Base-by-base conservation (phyloP, 1,140 invertebrate species). In the Tetragonula clypearis region DNA sequence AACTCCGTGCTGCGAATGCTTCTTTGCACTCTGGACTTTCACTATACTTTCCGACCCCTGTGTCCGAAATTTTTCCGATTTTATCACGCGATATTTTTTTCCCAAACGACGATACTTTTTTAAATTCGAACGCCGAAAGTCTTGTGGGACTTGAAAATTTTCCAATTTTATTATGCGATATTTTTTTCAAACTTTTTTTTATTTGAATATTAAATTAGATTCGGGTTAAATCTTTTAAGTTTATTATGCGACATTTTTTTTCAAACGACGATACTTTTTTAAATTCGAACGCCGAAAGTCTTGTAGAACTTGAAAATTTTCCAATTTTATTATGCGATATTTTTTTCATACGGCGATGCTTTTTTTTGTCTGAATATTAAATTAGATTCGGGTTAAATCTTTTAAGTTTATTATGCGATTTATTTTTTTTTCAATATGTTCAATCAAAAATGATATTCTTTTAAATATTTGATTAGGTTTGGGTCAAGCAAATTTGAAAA, bases 1-100 rank as follows among this genome's bases (percentile, higher is more conserved):
- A 83, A 83, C 73, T 83, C 49, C 74, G 81, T 83, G 81, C 62
- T 12, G 8, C 11, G 81, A 83, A 83, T 82, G 49, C 26, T 56
- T n/a, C 41, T n/a, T 53, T 30, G n/a, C 62, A 26, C 14, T n/a
- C 8, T 26, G 15, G 0, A 66, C n/a, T 26, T 66, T 62, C 23
- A 23, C 60, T 30, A 62, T 30, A 62, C 60, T 62, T n/a, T 4
- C 23, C 60, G 23, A 9, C 12, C 9, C 6, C 19, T 0, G 3
- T 23, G 19, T 4, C 1, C 60, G 4, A 62, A n/a, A 62, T n/a
- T 62, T 49, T 12, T 62, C 9, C 21, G 12, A 5, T n/a, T 62
- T n/a, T 62, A 62, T 62, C 12, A 14, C 60, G 5, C 60, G 60
- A n/a, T 62, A 62, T 62, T 62, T 62, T 62, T 23, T 62, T 14